Conservation (phyloP, 35 echinoderm and acorn worm genomes). For the Holothuria glaberrima region DNA sequence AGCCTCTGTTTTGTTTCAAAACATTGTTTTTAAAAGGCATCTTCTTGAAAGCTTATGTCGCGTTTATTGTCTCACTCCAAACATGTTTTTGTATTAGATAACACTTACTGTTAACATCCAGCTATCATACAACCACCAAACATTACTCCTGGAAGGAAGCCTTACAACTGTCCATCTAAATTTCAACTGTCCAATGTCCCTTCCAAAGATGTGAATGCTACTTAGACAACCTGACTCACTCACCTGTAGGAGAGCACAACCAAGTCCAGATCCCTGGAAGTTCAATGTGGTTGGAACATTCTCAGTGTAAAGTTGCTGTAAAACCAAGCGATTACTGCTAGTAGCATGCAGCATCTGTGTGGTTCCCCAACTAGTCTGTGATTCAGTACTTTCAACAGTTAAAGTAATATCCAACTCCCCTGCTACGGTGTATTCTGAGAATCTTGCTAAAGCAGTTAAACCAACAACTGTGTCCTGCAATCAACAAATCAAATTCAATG, state of each 20-base stretch:
- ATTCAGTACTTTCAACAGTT: not conserved
- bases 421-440: constrained; percentile 58
- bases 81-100: not conserved
- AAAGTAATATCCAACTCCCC: constrained; percentile 14
- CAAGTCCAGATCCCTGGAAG: constrained; percentile 56
- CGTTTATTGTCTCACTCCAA: no score
- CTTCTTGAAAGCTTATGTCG: no score
- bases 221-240: no score
- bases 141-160: not conserved
- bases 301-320: constrained; percentile 54
- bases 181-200: not conserved
- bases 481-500: not conserved
- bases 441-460: constrained; percentile 69
- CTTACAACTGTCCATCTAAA: not conserved
- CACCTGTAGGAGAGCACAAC: constrained; percentile 80
- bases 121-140: not conserved
- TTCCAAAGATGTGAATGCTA: no score
- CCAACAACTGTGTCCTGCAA: constrained; percentile 85
- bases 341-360: constrained; percentile 19
- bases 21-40: no score
- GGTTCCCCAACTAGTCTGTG: not conserved
- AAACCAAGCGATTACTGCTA: constrained; percentile 64
- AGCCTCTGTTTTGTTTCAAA: no score
- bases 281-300: constrained; percentile 51
- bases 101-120: not conserved